Percentiles rank a stretch among this genome's conserved stretches.
Conservation (phyloP, 2,113 vertebrate species). For the Gadus macrocephalus region DNA sequence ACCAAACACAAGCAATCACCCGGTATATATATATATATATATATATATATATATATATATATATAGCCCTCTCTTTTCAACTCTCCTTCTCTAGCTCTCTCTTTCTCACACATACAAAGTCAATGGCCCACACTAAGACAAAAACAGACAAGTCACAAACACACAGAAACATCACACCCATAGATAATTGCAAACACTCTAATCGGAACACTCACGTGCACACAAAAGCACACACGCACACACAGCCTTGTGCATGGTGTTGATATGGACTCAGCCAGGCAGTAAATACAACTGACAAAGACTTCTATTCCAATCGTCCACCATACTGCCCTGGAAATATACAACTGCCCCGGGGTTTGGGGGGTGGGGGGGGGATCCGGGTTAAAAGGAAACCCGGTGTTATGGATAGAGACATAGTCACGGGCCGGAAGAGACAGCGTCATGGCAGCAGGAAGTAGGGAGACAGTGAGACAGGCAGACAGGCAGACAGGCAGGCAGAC, state of each 20-base stretch:
- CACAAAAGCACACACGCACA: background rate
- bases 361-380: background rate
- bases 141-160: background rate
- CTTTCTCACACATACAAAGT: too few species aligned
- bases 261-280: slow-evolving; percentile 54
- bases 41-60: too few species aligned
- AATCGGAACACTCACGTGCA: background rate
- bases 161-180: too few species aligned
- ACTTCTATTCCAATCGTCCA: slow-evolving; percentile 65
- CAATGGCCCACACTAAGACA: slow-evolving; percentile 17
- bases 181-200: too few species aligned
- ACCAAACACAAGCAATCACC: slow-evolving; percentile 56
- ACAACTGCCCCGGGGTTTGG: slow-evolving; percentile 51
- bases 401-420: too few species aligned
- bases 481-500: background rate
- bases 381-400: background rate
- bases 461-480: slow-evolving; percentile 2
- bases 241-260: slow-evolving; percentile 1
- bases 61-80: too few species aligned
- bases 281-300: slow-evolving; percentile 72
- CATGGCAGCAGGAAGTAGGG: too few species aligned
- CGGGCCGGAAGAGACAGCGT: too few species aligned
- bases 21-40: background rate
- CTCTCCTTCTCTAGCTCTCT: too few species aligned
- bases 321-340: slow-evolving; percentile 55